Conservation (phyloP, 2,797 vertebrate species). For the Mormyrus hasselquistii region DNA sequence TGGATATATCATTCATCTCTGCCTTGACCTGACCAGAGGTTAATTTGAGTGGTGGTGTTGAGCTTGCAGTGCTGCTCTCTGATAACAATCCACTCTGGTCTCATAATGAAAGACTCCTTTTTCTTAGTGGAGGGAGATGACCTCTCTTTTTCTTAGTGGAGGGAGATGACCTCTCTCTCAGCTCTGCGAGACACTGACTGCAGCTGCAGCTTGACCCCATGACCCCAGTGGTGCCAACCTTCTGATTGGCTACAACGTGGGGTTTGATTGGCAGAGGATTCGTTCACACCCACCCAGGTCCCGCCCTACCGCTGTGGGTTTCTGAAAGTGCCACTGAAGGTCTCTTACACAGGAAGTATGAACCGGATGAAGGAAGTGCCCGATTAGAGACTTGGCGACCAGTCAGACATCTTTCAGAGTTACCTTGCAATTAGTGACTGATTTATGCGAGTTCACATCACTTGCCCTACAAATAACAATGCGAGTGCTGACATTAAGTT, state of each 20-base stretch:
- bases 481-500: not conserved
- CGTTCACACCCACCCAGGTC: not conserved
- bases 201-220: not conserved
- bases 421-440: conserved; percentile 11
- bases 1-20: not conserved
- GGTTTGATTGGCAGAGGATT: not conserved
- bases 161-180: not conserved
- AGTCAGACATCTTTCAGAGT: not conserved
- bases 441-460: conserved; percentile 2
- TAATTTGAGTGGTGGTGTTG: not conserved
- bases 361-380: not conserved
- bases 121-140: not conserved
- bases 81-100: not conserved
- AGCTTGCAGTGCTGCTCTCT: not conserved
- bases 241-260: not conserved
- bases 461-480: not conserved
- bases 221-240: not conserved
- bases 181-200: not conserved
- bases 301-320: not conserved
- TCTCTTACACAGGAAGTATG: not conserved
- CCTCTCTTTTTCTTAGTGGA: too few relatives aligned
- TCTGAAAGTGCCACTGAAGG: not conserved
- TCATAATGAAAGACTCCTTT: not conserved
- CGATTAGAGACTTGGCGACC: conserved; percentile 6
- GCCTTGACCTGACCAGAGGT: not conserved